Evolutionary conservation across 2,888 invertebrate species (phyloP).

Genomic region (Steinernema carpocapsae): DNA sequence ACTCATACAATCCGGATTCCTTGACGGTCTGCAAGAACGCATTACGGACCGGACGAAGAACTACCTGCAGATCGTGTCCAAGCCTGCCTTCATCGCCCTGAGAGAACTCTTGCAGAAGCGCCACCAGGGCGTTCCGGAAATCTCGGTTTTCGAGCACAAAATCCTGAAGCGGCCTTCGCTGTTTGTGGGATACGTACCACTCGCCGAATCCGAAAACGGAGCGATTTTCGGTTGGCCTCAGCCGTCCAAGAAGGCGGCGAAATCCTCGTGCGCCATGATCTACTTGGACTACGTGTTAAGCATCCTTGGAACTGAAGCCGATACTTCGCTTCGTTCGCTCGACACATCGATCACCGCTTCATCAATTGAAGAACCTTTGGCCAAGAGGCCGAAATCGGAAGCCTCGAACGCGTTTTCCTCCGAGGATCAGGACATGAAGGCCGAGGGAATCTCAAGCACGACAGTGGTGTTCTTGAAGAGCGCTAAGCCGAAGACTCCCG

Average conservation of each 20-base stretch:
- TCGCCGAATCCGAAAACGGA: constrained; percentile 14
- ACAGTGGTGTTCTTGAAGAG: not conserved
- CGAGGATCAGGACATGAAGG: not conserved
- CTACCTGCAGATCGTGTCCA: constrained; percentile 3
- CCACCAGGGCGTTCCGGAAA: not conserved
- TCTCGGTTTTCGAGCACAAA: not conserved
- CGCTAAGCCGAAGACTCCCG: not conserved
- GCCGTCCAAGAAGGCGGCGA: not conserved
- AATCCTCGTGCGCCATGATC: not conserved
- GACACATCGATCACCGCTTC: not conserved
- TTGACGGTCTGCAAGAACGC: not conserved
- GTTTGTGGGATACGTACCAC: not conserved
- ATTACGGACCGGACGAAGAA: not conserved
- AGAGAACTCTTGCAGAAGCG: constrained; percentile 7
- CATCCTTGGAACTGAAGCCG: not conserved
- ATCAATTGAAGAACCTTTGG: not conserved
- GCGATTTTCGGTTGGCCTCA: constrained; percentile 25
- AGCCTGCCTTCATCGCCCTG: constrained; percentile 7
- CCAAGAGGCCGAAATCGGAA: not conserved
- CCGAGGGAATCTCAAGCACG: not conserved
- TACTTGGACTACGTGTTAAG: constrained; percentile 18
- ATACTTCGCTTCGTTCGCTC: not conserved
- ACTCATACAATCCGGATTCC: not conserved
- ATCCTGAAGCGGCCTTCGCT: not conserved
- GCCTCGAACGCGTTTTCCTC: not conserved